phyloP scores from a whole-genome alignment of 2,797 vertebrate species.

The Rachycentron canadum region DNA sequence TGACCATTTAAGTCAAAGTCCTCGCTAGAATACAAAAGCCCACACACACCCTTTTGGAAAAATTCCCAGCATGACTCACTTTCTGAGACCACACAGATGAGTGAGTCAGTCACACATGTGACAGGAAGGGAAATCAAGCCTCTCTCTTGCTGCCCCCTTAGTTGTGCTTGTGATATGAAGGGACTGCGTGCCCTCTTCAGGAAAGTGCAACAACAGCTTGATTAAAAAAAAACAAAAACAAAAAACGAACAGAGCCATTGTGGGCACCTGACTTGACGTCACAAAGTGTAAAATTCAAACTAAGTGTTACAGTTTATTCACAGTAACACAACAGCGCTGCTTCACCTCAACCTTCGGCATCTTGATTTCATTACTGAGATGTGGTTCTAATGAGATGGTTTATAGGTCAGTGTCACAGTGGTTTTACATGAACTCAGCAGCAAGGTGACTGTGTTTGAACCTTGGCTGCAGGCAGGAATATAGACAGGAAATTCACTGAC shows the following conservation, averaged over 20 bases:
- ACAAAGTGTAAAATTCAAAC: background rate
- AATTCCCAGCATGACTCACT: slow-evolving; percentile 58
- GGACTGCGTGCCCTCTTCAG: slow-evolving; percentile 45
- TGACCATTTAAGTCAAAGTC: too few relatives aligned
- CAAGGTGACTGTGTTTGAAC: slow-evolving; percentile 17
- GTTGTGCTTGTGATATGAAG: background rate
- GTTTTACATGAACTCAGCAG: background rate
- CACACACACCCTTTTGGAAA: background rate
- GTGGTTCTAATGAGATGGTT: background rate
- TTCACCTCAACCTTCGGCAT: background rate
- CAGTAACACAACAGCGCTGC: background rate
- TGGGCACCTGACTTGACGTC: background rate
- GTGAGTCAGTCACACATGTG: slow-evolving; percentile 55
- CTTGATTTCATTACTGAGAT: background rate
- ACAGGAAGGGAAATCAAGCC: background rate
- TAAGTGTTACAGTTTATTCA: background rate
- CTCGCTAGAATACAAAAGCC: too few relatives aligned
- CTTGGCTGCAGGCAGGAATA: slow-evolving; percentile 23
- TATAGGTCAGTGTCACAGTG: too few relatives aligned
- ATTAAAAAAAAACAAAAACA: background rate
- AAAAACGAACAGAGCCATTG: background rate
- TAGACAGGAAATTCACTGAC: slow-evolving; percentile 47
- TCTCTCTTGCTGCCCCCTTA: background rate
- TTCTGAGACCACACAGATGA: slow-evolving; percentile 25
- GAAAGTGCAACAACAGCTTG: background rate